Evolutionary conservation across 2,113 vertebrate species (phyloP).

Genomic region (Tupaia tana): DNA sequence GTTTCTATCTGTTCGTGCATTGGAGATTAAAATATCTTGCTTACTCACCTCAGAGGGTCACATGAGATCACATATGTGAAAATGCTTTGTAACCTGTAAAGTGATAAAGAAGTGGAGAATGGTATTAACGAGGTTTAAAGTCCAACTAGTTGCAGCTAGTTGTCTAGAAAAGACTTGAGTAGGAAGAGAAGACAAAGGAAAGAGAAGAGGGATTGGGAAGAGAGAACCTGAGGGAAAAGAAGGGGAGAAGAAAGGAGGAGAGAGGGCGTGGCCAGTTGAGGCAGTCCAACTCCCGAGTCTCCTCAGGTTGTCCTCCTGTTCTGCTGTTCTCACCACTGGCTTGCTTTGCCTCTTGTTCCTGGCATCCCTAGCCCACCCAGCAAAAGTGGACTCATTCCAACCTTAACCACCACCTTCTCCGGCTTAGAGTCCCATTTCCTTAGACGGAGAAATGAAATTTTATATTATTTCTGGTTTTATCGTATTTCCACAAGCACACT

Average conservation of each 20-base stretch:
- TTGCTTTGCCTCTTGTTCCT: background rate
- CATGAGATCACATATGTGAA: background rate
- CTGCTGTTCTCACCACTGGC: background rate
- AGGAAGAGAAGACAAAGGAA: background rate
- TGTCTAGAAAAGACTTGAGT: background rate
- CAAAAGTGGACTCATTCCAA: background rate
- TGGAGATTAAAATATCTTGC: background rate
- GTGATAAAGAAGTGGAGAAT: background rate
- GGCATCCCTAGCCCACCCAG: background rate
- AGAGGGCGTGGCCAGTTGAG: background rate
- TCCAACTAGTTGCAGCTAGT: background rate
- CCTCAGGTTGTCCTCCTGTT: background rate
- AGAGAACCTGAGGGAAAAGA: background rate
- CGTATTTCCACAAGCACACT: background rate
- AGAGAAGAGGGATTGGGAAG: no score
- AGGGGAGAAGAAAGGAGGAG: background rate
- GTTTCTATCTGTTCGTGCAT: background rate
- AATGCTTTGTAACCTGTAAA: background rate
- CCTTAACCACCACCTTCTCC: background rate
- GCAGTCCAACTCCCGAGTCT: background rate
- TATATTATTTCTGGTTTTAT: background rate
- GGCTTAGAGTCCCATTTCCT: background rate
- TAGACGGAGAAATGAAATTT: background rate
- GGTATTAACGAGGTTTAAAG: background rate
- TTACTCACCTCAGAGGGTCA: background rate